Percentiles rank a stretch among this genome's conserved stretches.
These are phyloP conservation scores for Ptychochromis oligacanthus DNA, from an alignment of 2,113 vertebrate genomes.

Conservation along the genomic window DNA sequence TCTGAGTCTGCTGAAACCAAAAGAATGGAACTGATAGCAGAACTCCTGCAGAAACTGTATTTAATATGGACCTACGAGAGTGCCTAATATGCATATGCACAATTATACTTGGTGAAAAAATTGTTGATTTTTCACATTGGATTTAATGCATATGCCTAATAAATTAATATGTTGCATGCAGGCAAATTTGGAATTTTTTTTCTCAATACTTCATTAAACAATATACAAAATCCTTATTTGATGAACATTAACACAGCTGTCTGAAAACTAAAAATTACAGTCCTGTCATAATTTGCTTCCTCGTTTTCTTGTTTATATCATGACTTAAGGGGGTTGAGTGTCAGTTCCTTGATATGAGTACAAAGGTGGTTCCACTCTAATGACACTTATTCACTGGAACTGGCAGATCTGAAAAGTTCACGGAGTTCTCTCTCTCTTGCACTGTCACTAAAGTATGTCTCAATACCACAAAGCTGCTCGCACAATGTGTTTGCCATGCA, in stretches of 20 bases:
- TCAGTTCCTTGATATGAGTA: neutral
- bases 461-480: conserved; percentile 22
- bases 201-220: neutral
- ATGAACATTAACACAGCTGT: neutral
- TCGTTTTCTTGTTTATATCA: neutral
- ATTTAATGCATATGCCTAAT: neutral
- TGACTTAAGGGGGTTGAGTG: neutral
- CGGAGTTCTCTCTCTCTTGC: conserved; percentile 18
- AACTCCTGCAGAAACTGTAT: no score
- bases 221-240: neutral
- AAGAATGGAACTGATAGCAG: no score
- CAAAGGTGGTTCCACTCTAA: conserved; percentile 22
- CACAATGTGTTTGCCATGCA: conserved; percentile 29
- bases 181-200: neutral
- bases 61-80: no score
- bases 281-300: neutral
- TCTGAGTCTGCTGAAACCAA: no score
- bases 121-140: neutral
- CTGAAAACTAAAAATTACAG: neutral
- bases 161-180: neutral
- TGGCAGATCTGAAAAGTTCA: conserved; percentile 28
- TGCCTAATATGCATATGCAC: no score
- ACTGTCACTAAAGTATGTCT: conserved; percentile 46
- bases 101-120: no score
- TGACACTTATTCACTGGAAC: neutral